phyloP scores from a whole-genome alignment of 2,797 vertebrate genomes.

The Tachyglossus aculeatus region DNA sequence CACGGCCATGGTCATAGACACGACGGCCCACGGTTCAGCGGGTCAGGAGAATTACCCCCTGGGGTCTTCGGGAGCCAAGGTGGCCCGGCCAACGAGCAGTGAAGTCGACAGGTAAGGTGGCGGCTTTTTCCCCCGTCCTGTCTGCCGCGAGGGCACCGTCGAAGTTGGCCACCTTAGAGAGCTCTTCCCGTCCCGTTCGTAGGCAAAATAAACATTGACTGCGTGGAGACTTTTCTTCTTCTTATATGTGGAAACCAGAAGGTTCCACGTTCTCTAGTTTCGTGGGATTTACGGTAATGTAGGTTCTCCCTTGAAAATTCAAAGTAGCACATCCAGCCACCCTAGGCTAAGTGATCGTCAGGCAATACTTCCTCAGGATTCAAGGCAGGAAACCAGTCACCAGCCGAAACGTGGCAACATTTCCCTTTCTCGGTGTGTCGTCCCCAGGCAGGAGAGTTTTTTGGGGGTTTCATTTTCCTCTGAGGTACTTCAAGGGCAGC shows the following conservation, averaged over 20 bases:
- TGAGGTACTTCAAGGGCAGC: neutral
- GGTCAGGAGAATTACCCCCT: slow-evolving; percentile 79
- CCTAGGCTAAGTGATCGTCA: slow-evolving; percentile 18
- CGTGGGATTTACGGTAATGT: slow-evolving; percentile 26
- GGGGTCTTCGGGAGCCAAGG: slow-evolving; percentile 80
- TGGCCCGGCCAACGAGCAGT: slow-evolving; percentile 88
- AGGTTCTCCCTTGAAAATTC: slow-evolving; percentile 36
- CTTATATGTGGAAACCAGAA: slow-evolving; percentile 12
- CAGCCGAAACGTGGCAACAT: slow-evolving; percentile 13
- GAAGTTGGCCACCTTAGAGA: neutral
- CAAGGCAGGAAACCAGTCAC: neutral
- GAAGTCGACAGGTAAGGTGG: slow-evolving; percentile 90
- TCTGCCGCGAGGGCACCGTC: neutral
- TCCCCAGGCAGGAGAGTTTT: slow-evolving; percentile 7
- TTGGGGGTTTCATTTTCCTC: neutral
- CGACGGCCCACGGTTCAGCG: slow-evolving; percentile 85
- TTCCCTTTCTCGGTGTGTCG: neutral
- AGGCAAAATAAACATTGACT: neutral
- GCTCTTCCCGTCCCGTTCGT: neutral
- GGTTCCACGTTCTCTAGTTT: slow-evolving; percentile 2
- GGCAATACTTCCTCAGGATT: slow-evolving; percentile 14
- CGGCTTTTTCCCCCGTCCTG: neutral
- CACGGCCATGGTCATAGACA: slow-evolving; percentile 91
- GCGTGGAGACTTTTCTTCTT: slow-evolving; percentile 20
- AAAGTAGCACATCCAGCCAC: slow-evolving; percentile 26